Base-by-base conservation (phyloP, 1,140 invertebrate genomes). In the Bombus soroeensis region DNA sequence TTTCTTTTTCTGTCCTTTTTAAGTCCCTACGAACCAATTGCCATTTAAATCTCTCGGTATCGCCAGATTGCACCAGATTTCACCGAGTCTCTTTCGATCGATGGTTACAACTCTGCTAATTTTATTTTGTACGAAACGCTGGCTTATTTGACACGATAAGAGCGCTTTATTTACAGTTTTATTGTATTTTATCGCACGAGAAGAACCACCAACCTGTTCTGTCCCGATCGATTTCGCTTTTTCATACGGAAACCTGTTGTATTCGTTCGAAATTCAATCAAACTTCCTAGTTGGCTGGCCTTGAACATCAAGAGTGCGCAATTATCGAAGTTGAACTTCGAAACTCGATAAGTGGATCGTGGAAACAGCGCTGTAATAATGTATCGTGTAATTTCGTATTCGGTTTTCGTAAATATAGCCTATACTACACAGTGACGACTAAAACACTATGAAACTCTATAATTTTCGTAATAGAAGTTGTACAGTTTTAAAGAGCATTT, bases 281-380 rank as follows among this genome's bases (percentile, higher is more conserved):
- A 88, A 88, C 86, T 88, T 88, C 6, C 80, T 22, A 43, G 81
- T 68, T 41, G 62, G 72, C 47, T 75, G 77, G 76, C 87, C 87
- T 88, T 89, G 87, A 89, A 89, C 83, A 64, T 22, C 25, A 57
- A 88, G 39, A 72, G 84, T 85, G 76, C 76, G 78, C 83, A 88
- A 89, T 89, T 89, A 88, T 85, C 87, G 83, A 85, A 64, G 72
- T 64, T 70, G 70, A 76, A n/a, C 75, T 66, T 64, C 64, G 39
- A 41, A 83, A 75, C 77, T 85, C 76, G 87, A 88, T 77, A 88
- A 88, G 81, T 76, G 81, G 81, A 83, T 83, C 72, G 25, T 3
- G 18, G 41, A 41, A 43, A 64, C 59, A 66, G 25, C 41, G 5
- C 32, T 10, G 59, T 43, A 12, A 82, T 82, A 82, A 82, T 41